Base-by-base conservation (phyloP, 2,113 vertebrate species). In the Copsychus sechellarum region DNA sequence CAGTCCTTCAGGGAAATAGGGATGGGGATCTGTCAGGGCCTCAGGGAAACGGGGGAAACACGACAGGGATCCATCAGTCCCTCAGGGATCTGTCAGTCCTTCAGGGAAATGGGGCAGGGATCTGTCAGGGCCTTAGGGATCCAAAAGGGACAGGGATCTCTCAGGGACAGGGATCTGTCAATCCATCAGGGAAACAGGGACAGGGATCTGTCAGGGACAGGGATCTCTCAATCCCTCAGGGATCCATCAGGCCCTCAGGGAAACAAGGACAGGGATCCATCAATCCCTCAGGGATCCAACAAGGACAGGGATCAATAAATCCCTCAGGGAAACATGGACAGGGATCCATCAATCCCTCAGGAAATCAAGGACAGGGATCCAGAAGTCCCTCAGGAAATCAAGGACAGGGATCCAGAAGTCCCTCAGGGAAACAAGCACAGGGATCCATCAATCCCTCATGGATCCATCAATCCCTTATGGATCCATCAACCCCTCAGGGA, bases 251-350 rank as follows among this genome's bases (percentile, higher is more conserved):
- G 19, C 22, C 22, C 11, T 65, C 62, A 12, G 3, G 56, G 22
- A 62, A 62, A 48, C 11, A 12, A 3, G 12, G 6, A 12, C 25
- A 48, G 16, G 61, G 19, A 64, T 23, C 31, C 8, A 8, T 47
- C 15, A 19, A 0, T 19, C 3, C 21, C 8, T 25, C 11, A 11
- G 14, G 57, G n/a, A 36, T 12, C 14, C 42, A 8, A 17, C 11
- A 56, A 5, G 28, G 10, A 4, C 38, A 64, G 8, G 14, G 29
- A 64, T 36, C 15, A 1, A 12, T 60, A 9, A 20, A 4, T 22
- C 21, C 22, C 22, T 47, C 45, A 47, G 17, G 29, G 36, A 36
- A 36, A 36, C 36, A 36, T 36, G 36, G 43, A 38, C 9, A 48
- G 31, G 65, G 16, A 67, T 28, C 34, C 11, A 4, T 40, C 2